These are phyloP conservation scores for Gadus macrocephalus DNA, from an alignment of 2,113 vertebrate genomes.

Conservation along the genomic window DNA sequence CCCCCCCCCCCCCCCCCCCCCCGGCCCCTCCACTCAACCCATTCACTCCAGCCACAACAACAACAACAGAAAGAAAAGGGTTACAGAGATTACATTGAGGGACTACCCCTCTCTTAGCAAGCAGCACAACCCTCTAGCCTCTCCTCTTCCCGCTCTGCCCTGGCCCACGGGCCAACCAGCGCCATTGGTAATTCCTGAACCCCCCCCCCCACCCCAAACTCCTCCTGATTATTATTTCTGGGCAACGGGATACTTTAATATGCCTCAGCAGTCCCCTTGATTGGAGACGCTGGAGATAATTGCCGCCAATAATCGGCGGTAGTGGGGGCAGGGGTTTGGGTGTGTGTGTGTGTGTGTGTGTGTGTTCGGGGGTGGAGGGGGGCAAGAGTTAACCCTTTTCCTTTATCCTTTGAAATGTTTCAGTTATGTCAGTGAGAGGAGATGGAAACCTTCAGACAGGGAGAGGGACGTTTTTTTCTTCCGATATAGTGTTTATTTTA, in stretches of 20 bases:
- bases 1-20: constrained; percentile 45
- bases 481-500: no score
- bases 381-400: constrained; percentile 28
- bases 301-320: constrained; percentile 60
- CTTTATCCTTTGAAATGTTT: constrained; percentile 50
- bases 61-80: background rate
- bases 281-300: constrained; percentile 71
- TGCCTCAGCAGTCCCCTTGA: constrained; percentile 61
- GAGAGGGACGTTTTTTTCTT: background rate
- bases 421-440: constrained; percentile 34
- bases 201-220: constrained; percentile 32
- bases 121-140: constrained; percentile 38
- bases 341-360: background rate
- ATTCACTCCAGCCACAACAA: constrained; percentile 28
- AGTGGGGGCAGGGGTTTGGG: background rate
- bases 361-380: background rate
- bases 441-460: constrained; percentile 37
- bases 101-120: constrained; percentile 33
- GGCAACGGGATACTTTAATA: constrained; percentile 75
- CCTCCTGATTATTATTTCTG: constrained; percentile 71
- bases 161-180: constrained; percentile 38
- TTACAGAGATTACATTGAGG: background rate
- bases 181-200: constrained; percentile 56
- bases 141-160: constrained; percentile 55
- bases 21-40: constrained; percentile 26